Base-by-base conservation (phyloP, 2,797 vertebrate genomes). In the Rhabdomys pumilio region DNA sequence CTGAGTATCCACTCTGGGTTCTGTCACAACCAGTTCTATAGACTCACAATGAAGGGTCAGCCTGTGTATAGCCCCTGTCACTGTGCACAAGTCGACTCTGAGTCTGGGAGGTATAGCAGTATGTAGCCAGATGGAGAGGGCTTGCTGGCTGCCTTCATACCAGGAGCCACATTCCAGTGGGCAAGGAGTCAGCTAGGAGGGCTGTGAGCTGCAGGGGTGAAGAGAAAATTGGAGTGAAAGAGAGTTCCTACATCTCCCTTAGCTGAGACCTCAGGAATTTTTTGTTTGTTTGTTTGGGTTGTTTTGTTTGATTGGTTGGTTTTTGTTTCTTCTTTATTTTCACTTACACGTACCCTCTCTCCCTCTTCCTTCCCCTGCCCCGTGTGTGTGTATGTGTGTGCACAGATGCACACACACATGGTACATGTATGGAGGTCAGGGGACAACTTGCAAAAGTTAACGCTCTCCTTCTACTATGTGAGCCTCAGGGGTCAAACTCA, bases 301-400 rank as follows among this genome's bases (percentile, higher is more conserved):
- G 67, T 41, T 88, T 75, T 31, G 53, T 88, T 88, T 75, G 53
- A 38, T 38, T 50, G 29, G 41, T 65, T 87, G 65, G 8, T 38
- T 88, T 55, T 88, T 57, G 67, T 73, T 73, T 88, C n/a, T 87
- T 87, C 65, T 41, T 72, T 87, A 87, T 87, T 87, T 72, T 41
- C 53, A 73, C n/a, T 87, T 73, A 87, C 1, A 14, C 7, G 13
- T 6, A 50, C 14, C 20, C 9, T 22, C 5, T 50, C 29, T 65
- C 26, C n/a, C 69, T 72, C 17, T 34, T 15, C 69, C n/a, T 9
- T 17, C n/a, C 15, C 67, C 15, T 19, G 3, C 61, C 12, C 3
- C 12, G 4, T 13, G 14, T 53, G 76, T 11, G n/a, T 41, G 72
- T 11, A 10, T 76, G 73, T 20, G 3, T 41, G 72, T 29, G 29